Evolutionary conservation across 2,888 invertebrate species (phyloP), one percentile per base, ranked within the genome.

Genomic region (Eilema caniola): DNA sequence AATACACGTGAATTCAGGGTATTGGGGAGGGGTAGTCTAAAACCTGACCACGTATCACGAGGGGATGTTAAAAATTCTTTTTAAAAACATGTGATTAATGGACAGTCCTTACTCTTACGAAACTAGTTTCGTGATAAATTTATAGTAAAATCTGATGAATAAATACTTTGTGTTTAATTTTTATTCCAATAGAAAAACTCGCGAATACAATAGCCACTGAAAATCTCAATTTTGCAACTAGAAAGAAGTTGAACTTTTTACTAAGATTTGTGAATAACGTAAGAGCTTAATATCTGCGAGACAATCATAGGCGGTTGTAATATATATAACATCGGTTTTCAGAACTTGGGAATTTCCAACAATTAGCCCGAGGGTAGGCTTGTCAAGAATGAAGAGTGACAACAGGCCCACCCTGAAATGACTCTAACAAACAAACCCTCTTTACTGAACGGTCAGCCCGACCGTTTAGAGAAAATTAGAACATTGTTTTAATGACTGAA

Each of bases 401-500:
- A 85, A 66, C 71, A 72, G 74, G 69, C 70, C 71, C 79, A 78
- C 81, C 70, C 74, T 70, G 69, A 78, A 85, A 85, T 84, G 75
- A 86, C 79, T 84, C 66, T 73, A 77, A 88, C 89, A 89, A 88
- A 91, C 84, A 89, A 89, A 88, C 85, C 87, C 89, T 87, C 84
- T 88, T 86, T 82, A 76, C 31, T 66, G 60, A 47, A 59, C 67
- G 57, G 62, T 61, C 64, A 72, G 12, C 24, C 28, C 56, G 41
- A 67, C 62, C 37, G 72, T 65, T 70, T 68, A 70, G 57, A 24
- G 33, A 23, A 64, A 41, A 65, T 68, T 65, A 12, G 59, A 33
- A 65, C 64, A 65, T 67, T 64, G 24, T 67, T 33, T n/a, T 25
- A 66, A 28, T 68, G 67, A 74, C 33, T 25, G 24, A 57, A 64